A percentile compares a stretch with the other conserved stretches of the same genome.
Conservation (phyloP, 2,113 vertebrate genomes). For the Grammomys surdaster region DNA sequence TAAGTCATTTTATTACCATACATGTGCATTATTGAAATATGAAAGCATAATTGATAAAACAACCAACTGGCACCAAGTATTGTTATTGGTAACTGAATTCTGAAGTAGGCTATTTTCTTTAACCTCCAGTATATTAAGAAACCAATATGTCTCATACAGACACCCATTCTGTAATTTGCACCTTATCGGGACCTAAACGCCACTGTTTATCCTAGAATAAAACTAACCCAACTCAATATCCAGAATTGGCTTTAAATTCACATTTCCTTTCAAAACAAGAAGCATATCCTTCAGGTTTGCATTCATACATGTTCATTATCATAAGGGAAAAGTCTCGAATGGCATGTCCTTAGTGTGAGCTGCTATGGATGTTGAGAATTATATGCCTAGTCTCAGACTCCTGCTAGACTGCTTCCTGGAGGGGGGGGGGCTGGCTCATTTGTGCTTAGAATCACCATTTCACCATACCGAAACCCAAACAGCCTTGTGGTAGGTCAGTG, state of each 20-base stretch:
- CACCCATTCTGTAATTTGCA: neutral
- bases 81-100: conserved; percentile 8
- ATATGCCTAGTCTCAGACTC: neutral
- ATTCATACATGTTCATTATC: neutral
- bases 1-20: conserved; percentile 37
- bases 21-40: neutral
- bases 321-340: conserved; percentile 9
- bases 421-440: neutral
- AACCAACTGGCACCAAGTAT: neutral
- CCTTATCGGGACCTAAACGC: neutral
- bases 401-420: neutral
- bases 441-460: neutral
- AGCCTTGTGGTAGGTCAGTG: neutral
- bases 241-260: conserved; percentile 40
- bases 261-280: neutral
- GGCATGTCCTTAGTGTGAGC: neutral
- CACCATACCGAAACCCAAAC: neutral
- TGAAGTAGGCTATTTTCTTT: conserved; percentile 49
- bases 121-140: neutral
- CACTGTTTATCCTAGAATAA: neutral
- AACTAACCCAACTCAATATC: neutral
- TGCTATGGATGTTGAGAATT: neutral
- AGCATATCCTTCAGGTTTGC: neutral
- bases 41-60: conserved; percentile 40
- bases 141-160: neutral